phyloP scores from a whole-genome alignment of 2,113 vertebrate genomes.

The Nasalis larvatus region DNA sequence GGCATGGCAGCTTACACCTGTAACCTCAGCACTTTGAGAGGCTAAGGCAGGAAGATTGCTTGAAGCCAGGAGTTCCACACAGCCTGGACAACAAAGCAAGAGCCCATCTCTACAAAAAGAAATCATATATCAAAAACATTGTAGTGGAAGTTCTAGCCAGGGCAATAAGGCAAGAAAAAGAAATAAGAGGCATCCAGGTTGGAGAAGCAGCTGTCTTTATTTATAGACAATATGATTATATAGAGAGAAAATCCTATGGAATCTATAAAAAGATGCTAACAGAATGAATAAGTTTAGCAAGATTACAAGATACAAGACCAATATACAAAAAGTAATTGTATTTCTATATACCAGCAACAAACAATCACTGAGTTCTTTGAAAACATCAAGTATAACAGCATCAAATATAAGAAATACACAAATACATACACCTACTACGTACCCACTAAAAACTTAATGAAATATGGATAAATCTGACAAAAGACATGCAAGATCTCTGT shows the following conservation, averaged over 20 bases:
- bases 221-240: background rate
- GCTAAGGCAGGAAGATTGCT: too few relatives aligned
- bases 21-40: too few relatives aligned
- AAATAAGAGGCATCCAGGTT: background rate
- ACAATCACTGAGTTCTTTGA: background rate
- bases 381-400: background rate
- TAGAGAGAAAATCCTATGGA: background rate
- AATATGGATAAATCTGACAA: background rate
- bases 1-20: too few relatives aligned
- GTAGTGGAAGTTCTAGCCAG: background rate
- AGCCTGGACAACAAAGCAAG: too few relatives aligned
- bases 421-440: too few relatives aligned
- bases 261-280: background rate
- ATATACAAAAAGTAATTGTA: background rate
- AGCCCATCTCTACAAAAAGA: too few relatives aligned
- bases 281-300: background rate
- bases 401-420: background rate
- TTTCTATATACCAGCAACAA: background rate
- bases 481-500: background rate
- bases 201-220: background rate
- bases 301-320: background rate
- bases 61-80: too few relatives aligned
- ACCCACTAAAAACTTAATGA: too few relatives aligned
- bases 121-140: background rate
- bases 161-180: background rate